phyloP scores from a whole-genome alignment of 2,797 vertebrate genomes.

The Aplochiton taeniatus region DNA sequence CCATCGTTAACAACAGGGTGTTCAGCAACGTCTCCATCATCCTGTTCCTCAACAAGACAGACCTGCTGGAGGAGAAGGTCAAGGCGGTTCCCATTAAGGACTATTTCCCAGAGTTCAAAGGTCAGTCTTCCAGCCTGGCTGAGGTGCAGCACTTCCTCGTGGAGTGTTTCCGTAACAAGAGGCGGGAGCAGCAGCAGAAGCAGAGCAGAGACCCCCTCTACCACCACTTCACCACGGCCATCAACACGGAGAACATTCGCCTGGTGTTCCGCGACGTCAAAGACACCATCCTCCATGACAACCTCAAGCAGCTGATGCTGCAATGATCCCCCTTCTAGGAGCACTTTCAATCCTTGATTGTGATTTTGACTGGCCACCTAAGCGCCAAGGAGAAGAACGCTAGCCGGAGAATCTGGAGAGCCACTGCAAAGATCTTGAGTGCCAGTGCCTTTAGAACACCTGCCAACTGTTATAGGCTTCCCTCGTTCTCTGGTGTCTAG shows the following conservation, averaged over 20 bases:
- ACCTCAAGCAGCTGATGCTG: slow-evolving; percentile 98
- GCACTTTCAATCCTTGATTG: background rate
- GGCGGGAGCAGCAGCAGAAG: slow-evolving; percentile 94
- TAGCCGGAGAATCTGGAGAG: too few species aligned
- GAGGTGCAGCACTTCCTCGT: slow-evolving; percentile 95
- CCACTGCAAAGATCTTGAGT: too few species aligned
- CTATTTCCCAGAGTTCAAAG: slow-evolving; percentile 91
- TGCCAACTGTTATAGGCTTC: too few species aligned
- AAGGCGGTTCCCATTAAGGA: slow-evolving; percentile 91
- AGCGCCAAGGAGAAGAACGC: background rate
- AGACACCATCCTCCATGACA: slow-evolving; percentile 98
- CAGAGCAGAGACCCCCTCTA: too few species aligned
- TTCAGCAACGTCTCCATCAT: slow-evolving; percentile 98
- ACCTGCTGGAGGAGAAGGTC: slow-evolving; percentile 97
- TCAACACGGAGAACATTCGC: slow-evolving; percentile 98
- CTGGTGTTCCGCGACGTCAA: slow-evolving; percentile 97
- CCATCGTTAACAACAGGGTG: slow-evolving; percentile 96
- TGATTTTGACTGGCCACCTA: background rate
- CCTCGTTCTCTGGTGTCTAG: too few species aligned
- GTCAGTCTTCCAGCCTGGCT: slow-evolving; percentile 82
- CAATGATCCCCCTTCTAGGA: slow-evolving; percentile 76
- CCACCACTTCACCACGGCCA: slow-evolving; percentile 99
- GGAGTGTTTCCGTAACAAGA: slow-evolving; percentile 91
- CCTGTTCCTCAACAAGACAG: slow-evolving; percentile 97
- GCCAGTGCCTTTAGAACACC: too few species aligned